Evolutionary conservation across 2,113 vertebrate species (phyloP), one percentile per base, ranked within the genome.

Genomic region (Toxotes chatareus): DNA sequence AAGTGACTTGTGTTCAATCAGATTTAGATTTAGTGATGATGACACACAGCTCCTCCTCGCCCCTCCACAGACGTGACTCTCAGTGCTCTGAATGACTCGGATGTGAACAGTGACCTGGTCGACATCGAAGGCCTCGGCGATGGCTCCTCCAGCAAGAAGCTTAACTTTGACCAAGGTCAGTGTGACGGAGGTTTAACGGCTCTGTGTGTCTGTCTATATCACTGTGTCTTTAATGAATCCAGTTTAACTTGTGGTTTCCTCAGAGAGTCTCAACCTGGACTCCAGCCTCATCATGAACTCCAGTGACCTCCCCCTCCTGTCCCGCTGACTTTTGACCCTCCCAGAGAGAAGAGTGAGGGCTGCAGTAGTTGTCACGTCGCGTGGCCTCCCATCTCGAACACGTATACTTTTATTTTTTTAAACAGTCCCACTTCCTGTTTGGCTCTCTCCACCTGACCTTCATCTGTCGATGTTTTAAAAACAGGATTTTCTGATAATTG

Each of bases 161-260:
- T 96, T 81, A 97, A 96, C 94, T 97, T 98, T 38, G 97, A 98
- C 89, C 97, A 98, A 94, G 97, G 97, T 97, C 80, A 82, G 89
- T 76, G 65, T 12, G n/a, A 11, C 21, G 3, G 21, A 23, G 8
- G 19, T 23, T 55, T n/a, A 55, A 1, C 53, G 4, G 21, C 9
- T 53, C 42, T 12, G 42, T 44, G 13, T 9, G 42, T 42, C 27
- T 27, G 27, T 27, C 27, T 27, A 27, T 27, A 27, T 27, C 27
- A 27, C 27, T 27, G 27, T 27, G 27, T 27, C 27, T 7, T 38
- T 23, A 27, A 56, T 56, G 11, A 23, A 0, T 31, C 14, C 12
- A 14, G 10, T n/a, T 42, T 27, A 19, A 21, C 9, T 8, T 23
- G 51, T 55, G 47, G 19, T 82, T 71, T 88, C 88, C 92, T 71